Evolutionary conservation across 1,140 invertebrate species (phyloP), one percentile per base, ranked within the genome.

Genomic region (Rhizoglyphus robini): DNA sequence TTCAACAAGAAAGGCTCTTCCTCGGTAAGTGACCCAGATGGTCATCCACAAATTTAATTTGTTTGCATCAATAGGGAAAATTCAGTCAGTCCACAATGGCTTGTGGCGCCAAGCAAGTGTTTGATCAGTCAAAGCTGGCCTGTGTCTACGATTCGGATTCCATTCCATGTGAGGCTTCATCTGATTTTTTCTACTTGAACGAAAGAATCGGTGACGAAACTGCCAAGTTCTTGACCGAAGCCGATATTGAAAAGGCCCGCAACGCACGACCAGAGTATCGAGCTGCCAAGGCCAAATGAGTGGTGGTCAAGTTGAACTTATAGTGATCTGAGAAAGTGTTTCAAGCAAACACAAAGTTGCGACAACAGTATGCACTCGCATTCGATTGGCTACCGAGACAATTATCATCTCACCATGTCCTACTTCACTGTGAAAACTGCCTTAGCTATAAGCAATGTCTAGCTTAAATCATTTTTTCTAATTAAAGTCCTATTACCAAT

Each of bases 141-240:
- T 64, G 63, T 29, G 32, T 29, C 13, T 4, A 49, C 25, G 41
- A 48, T 27, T 30, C 29, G 4, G 63, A 64, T 38, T 41, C 63
- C 18, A 64, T 64, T 49, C 63, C 63, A 31, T 64, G 63, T 57
- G 27, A 48, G 20, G 38, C 63, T 20, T 64, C 63, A 31, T 31
- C 41, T 8, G 63, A 64, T 18, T 64, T 64, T 38, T 64, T 49
- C 46, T 64, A 64, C 27, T 30, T 64, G 5, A 64, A 64, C 41
- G 63, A 64, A 31, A n/a, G 63, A 30, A 64, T 64, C 25, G 63
- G 63, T 23, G 47, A 48, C 27, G 4, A 30, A 36, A 64, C 27
- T 1, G 41, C 63, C 4, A 5, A 31, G 11, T 64, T 64, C 31
- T 25, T 64, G 2, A 48, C 38, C 2, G 46, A 48, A 23, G 41